Conservation (phyloP, 2,888 invertebrate species). For the Rhogogaster chlorosoma region DNA sequence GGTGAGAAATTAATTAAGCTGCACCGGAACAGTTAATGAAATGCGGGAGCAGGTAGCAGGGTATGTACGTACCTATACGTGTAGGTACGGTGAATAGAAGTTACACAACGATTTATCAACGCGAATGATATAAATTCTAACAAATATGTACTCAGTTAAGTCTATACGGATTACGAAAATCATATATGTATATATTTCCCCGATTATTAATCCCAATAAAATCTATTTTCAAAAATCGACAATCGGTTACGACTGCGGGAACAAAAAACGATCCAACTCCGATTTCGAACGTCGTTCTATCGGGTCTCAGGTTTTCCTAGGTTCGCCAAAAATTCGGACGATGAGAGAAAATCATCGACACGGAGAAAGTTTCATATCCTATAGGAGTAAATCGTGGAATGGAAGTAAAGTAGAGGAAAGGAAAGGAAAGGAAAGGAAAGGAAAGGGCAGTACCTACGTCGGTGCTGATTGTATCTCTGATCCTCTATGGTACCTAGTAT, state of each 20-base stretch:
- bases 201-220: too few species aligned
- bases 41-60: background rate
- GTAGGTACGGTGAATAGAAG: background rate
- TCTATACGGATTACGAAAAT: too few species aligned
- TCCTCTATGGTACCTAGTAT: slow-evolving; percentile 61
- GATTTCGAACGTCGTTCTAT: too few species aligned
- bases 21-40: slow-evolving; percentile 5
- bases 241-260: too few species aligned
- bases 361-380: slow-evolving; percentile 53
- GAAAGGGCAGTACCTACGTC: background rate
- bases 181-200: too few species aligned
- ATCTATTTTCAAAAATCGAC: too few species aligned
- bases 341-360: too few species aligned
- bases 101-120: background rate
- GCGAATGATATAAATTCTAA: too few species aligned
- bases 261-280: too few species aligned
- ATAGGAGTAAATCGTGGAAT: slow-evolving; percentile 72
- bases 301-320: too few species aligned
- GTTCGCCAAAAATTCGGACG: too few species aligned
- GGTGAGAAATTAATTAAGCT: slow-evolving; percentile 34
- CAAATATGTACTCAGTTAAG: too few species aligned
- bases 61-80: background rate
- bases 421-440: background rate
- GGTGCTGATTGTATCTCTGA: slow-evolving; percentile 67
- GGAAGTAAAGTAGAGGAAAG: background rate